phyloP scores from a whole-genome alignment of 2,113 vertebrate species.

The Hydrochoerus hydrochaeris region DNA sequence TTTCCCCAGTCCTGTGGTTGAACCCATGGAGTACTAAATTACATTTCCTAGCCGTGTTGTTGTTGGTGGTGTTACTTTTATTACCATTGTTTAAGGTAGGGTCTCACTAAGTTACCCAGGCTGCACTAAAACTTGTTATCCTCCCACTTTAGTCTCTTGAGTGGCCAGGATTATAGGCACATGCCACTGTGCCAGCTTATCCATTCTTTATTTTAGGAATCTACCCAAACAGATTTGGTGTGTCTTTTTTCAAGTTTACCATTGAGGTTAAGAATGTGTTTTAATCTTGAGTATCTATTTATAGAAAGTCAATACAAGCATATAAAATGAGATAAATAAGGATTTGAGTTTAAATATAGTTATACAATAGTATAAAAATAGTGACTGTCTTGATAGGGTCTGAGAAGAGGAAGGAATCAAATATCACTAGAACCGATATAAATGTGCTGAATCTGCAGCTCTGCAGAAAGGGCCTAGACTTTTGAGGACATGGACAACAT shows the following conservation, averaged over 20 bases:
- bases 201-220: constrained; percentile 10
- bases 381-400: constrained; percentile 7
- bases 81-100: not conserved
- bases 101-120: not conserved
- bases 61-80: not conserved
- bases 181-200: not conserved
- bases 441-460: not conserved
- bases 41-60: not conserved
- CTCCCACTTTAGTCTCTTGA: not conserved
- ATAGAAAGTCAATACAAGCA: constrained; percentile 14
- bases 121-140: not conserved
- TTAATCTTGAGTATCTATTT: constrained; percentile 15
- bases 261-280: constrained; percentile 33
- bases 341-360: constrained; percentile 40
- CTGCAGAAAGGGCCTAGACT: not conserved
- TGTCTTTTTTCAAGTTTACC: not conserved
- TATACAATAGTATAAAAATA: constrained; percentile 52
- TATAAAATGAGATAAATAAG: constrained; percentile 41
- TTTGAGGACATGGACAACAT: not conserved
- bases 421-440: not conserved
- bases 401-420: not conserved
- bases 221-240: constrained; percentile 40
- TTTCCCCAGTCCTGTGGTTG: not conserved
- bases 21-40: not conserved
- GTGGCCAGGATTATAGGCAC: not conserved